Evolutionary conservation across 2,797 vertebrate species (phyloP).

Genomic region (Channa striata): DNA sequence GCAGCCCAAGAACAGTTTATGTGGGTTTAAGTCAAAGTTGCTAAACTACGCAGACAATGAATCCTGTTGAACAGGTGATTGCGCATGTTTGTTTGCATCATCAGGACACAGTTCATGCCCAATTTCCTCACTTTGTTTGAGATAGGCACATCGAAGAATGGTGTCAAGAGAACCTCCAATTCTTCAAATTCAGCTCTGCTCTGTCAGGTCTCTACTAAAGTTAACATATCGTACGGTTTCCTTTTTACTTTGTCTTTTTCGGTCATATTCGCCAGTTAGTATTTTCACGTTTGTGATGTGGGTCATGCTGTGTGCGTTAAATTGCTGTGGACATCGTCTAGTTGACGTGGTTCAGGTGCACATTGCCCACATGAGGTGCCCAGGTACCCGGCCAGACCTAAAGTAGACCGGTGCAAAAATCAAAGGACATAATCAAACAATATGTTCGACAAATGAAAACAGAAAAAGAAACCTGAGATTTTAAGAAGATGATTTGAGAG

Average conservation of each 20-base stretch:
- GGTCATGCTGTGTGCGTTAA: constrained; percentile 81
- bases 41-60: constrained; percentile 96
- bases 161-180: constrained; percentile 80
- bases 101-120: constrained; percentile 87
- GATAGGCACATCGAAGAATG: constrained; percentile 95
- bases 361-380: constrained; percentile 98
- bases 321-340: constrained; percentile 85
- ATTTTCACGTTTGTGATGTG: constrained; percentile 71
- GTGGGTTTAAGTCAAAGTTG: constrained; percentile 93
- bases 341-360: constrained; percentile 99
- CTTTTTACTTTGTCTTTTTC: constrained; percentile 72
- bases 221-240: constrained; percentile 79
- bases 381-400: constrained; percentile 99
- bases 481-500: not conserved
- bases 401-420: constrained; percentile 36
- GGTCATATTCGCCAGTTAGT: constrained; percentile 75
- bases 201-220: constrained; percentile 82
- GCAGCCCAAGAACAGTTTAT: constrained; percentile 89
- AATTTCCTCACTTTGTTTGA: constrained; percentile 82
- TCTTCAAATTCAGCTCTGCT: constrained; percentile 79
- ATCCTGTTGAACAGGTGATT: constrained; percentile 92
- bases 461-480: not conserved
- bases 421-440: not conserved
- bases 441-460: not conserved
- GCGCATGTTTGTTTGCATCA: constrained; percentile 90